Evolutionary conservation across 2,113 vertebrate species (phyloP).

Genomic region (Pandion haliaetus): DNA sequence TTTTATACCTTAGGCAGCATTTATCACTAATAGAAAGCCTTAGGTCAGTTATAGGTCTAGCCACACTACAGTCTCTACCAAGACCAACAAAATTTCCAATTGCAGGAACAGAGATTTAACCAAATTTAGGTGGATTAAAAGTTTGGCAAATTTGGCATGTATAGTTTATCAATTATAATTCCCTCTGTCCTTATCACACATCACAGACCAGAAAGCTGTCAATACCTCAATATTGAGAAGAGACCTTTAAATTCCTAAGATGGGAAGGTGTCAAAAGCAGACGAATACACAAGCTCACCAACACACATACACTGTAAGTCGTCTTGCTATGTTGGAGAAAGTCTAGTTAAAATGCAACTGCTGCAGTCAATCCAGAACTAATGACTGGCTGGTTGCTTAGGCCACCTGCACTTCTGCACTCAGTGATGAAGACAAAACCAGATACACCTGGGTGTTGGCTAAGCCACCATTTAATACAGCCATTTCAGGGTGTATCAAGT

Average conservation of each 20-base stretch:
- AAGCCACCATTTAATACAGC: not conserved
- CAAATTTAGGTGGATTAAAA: not conserved
- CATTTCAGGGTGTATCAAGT: not conserved
- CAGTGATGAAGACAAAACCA: not conserved
- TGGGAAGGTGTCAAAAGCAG: not conserved
- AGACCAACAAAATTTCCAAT: not conserved
- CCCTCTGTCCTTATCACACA: not conserved
- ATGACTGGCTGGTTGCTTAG: not conserved
- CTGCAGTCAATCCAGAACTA: not conserved
- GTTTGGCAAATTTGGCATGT: rapidly evolving
- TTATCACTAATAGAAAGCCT: not conserved
- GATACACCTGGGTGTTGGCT: not conserved
- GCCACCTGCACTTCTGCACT: not conserved
- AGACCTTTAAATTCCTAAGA: not conserved
- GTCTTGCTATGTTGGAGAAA: not conserved
- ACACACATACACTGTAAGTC: not conserved
- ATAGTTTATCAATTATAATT: not conserved
- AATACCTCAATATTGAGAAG: not conserved
- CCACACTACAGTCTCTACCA: not conserved
- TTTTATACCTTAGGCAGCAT: not conserved
- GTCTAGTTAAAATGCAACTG: not conserved
- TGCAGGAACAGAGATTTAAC: not conserved
- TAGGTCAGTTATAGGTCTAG: not conserved
- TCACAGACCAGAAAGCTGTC: not conserved
- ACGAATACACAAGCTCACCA: not conserved